Conservation (phyloP, 1,140 invertebrate species). For the Zaprionus gabonicus region DNA sequence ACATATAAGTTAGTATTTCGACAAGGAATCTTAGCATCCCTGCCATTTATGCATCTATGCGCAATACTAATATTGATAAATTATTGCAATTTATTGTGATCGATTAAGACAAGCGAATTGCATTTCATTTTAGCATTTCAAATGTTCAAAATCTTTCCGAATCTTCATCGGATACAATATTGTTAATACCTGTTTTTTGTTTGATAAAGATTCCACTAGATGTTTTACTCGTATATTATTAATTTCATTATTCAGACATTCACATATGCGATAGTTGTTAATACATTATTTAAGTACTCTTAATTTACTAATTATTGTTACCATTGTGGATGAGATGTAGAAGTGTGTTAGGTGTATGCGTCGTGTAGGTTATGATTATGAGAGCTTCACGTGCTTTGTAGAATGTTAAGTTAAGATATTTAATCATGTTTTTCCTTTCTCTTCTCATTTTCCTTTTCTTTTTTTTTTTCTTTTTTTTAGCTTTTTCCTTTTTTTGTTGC, state of each 20-base stretch:
- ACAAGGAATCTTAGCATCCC: background rate
- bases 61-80: constrained; percentile 6
- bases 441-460: constrained; percentile 5
- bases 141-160: background rate
- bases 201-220: constrained; percentile 41
- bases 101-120: constrained; percentile 4
- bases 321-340: constrained; percentile 81
- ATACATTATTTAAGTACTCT: constrained; percentile 61
- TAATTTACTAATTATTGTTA: constrained; percentile 81
- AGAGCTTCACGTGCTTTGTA: constrained; percentile 46
- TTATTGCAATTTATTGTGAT: constrained; percentile 14
- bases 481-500: constrained; percentile 12
- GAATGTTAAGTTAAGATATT: constrained; percentile 31
- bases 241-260: constrained; percentile 66
- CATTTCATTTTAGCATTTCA: constrained; percentile 4
- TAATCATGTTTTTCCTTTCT: background rate
- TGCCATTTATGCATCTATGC: background rate
- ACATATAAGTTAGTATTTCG: constrained; percentile 8
- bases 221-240: constrained; percentile 42
- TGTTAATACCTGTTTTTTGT: constrained; percentile 48
- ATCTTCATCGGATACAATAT: constrained; percentile 8
- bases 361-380: constrained; percentile 49
- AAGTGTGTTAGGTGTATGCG: constrained; percentile 55
- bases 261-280: constrained; percentile 58
- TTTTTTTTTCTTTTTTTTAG: constrained; percentile 20